Conservation (phyloP, 2,797 vertebrate species). For the Naso thynnoides region DNA sequence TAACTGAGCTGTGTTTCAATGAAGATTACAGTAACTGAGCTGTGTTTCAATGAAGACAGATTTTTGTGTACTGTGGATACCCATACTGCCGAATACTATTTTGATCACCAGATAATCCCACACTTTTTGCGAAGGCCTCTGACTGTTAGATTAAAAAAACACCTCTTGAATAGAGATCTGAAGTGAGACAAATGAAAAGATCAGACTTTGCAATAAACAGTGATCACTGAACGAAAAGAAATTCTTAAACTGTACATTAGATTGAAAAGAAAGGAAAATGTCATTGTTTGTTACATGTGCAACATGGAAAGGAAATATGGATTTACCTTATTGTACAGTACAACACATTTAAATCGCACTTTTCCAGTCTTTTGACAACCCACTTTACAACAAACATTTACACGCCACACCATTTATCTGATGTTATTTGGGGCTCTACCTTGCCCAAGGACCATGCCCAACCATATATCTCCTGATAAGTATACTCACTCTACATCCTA, state of each 20-base stretch:
- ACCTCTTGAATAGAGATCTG: conserved; percentile 2
- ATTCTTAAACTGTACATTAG: background rate
- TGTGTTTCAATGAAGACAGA: conserved; percentile 35
- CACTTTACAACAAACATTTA: no score
- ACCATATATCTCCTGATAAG: no score
- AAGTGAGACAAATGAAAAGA: conserved; percentile 7
- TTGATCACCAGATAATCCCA: conserved; percentile 29
- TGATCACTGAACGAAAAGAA: background rate
- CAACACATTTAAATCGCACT: no score
- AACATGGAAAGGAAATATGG: background rate
- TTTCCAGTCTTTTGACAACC: no score
- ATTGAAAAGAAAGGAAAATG: conserved; percentile 7
- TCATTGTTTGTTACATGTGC: background rate
- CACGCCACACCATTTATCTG: no score
- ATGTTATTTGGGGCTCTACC: no score
- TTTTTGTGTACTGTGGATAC: conserved; percentile 35
- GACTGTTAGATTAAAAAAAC: conserved; percentile 21
- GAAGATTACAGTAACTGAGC: conserved; percentile 47
- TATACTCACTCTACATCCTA: no score
- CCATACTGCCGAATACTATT: conserved; percentile 27
- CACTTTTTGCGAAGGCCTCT: conserved; percentile 1
- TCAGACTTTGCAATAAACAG: background rate
- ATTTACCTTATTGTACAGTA: background rate
- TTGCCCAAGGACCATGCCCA: no score
- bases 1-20: conserved; percentile 37